These are phyloP conservation scores for Cyprichromis sp. DNA, from an alignment of 2,113 vertebrate species.

Conservation along the genomic window DNA sequence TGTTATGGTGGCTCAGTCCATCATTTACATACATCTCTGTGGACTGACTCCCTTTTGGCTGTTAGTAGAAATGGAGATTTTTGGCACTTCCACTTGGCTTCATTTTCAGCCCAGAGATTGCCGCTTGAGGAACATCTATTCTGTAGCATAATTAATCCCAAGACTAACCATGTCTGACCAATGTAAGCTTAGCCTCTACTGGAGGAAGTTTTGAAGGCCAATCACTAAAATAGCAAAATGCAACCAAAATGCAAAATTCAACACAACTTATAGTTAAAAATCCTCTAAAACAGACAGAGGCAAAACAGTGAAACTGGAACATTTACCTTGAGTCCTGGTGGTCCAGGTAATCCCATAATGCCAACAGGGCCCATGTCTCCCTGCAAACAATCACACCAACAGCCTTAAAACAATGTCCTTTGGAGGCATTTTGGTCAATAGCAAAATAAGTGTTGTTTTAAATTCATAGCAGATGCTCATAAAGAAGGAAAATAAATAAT, in stretches of 20 bases:
- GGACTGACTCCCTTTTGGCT: not conserved
- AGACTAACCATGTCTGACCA: not conserved
- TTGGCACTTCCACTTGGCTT: not conserved
- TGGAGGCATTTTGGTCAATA: not conserved
- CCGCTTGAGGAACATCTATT: not conserved
- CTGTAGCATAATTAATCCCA: not conserved
- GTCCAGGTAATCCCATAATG: constrained; percentile 81
- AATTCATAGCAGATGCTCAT: not conserved
- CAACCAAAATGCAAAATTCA: no score
- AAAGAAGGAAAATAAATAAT: not conserved
- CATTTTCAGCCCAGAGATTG: not conserved
- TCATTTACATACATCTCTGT: not conserved
- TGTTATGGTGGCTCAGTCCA: not conserved
- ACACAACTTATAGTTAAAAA: not conserved
- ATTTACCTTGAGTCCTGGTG: constrained; percentile 87
- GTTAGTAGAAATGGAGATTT: not conserved
- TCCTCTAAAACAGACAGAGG: not conserved
- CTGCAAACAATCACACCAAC: constrained; percentile 62
- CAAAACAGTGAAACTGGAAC: not conserved
- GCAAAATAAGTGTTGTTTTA: not conserved
- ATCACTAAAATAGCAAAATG: not conserved
- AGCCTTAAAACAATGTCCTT: not conserved
- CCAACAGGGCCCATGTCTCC: constrained; percentile 87
- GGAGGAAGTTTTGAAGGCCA: not conserved
- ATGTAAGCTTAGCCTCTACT: not conserved